A percentile compares a stretch with the other conserved stretches of the same genome.
Conservation (phyloP, 2,797 vertebrate genomes). For the Sebastes dallii region DNA sequence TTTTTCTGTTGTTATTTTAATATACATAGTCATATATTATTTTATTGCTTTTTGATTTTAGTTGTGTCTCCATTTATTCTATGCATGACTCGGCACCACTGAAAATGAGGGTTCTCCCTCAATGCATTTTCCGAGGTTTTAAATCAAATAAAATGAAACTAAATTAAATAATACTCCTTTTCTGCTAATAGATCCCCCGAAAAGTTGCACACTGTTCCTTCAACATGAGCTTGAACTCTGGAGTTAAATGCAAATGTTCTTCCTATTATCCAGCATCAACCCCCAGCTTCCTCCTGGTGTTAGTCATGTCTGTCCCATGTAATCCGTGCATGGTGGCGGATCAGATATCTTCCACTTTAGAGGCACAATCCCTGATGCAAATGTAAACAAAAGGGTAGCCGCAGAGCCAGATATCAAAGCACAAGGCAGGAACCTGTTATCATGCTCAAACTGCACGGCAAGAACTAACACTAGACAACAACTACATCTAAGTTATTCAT, state of each 20-base stretch:
- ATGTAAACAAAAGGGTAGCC: conserved; percentile 13
- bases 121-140: too few species aligned
- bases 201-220: neutral
- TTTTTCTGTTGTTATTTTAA: too few species aligned
- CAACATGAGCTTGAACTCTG: neutral
- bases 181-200: too few species aligned
- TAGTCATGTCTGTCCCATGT: neutral
- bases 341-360: conserved; percentile 26
- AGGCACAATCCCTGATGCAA: neutral
- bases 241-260: neutral
- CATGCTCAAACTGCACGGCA: neutral
- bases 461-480: neutral
- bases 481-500: neutral
- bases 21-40: too few species aligned
- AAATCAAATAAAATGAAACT: neutral
- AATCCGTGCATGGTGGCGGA: neutral
- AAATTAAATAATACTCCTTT: too few species aligned
- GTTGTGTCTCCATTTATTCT: too few species aligned
- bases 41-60: too few species aligned
- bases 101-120: too few species aligned
- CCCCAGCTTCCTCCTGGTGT: conserved; percentile 6
- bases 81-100: too few species aligned
- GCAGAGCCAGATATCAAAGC: conserved; percentile 6
- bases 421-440: neutral
- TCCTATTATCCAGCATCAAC: neutral